Evolutionary conservation across 2,113 vertebrate genomes (phyloP), one percentile per base, ranked within the genome.

Genomic region (Chlorodrepanis virens): DNA sequence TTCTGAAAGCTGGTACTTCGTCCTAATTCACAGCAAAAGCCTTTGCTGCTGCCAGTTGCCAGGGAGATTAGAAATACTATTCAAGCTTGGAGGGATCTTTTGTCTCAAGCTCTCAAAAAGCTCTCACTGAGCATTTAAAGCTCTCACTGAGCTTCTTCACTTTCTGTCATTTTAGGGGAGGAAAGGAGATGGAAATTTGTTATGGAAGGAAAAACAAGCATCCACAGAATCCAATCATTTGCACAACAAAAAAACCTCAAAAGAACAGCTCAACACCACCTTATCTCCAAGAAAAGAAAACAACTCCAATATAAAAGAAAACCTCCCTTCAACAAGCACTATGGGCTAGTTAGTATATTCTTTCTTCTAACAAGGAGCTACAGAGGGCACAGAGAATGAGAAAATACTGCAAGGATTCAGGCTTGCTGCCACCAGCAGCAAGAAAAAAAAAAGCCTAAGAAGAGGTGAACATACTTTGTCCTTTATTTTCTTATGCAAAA

Each of bases 11-110:
- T 91, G 52, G 83, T 87, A 77, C 91, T 92, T 75, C 10, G 19
- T 50, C 93, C 94, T 81, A 89, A 93, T 91, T 95, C 83, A 90
- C 47, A 83, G 90, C 39, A 81, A 91, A 94, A 89, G 79, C 77
- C 93, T 95, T 24, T 86, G 13, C 83, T 89, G 72, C 52, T 87
- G 91, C 93, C 91, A 95, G 96, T 97, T 97, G 69, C 93, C 89
- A 89, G 60, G 96, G 96, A 95, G 95, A 97, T 94, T 75, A 89
- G 89, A 91, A 94, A 94, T 78, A 92, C 94, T 82, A 63, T 96
- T 96, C 93, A 97, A 90, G 91, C 94, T 96, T 79, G 89, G 95
- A 97, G n/a, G 33, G 77, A 87, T 81, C 96, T 92, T 97, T 97
- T 97, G 95, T 97, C 91, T 97, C 80, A 94, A 93, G 76, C 79